Conservation (phyloP, 2,888 invertebrate species). For the Parnassius glacialis region DNA sequence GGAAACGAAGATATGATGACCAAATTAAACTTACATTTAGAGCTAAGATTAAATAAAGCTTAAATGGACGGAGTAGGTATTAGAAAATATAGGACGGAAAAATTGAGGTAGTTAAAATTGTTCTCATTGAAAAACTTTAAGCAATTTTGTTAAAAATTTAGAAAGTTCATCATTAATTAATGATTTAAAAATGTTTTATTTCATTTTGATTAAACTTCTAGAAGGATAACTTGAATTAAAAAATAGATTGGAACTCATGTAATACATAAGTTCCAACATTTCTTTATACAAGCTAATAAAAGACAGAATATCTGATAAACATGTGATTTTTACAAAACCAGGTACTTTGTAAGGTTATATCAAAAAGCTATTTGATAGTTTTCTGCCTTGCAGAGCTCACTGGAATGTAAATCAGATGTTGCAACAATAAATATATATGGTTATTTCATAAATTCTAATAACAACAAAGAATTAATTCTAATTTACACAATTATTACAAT, state of each 20-base stretch:
- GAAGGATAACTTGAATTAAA: too few species aligned
- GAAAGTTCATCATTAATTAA: too few species aligned
- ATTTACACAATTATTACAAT: conserved; percentile 1
- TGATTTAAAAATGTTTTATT: too few species aligned
- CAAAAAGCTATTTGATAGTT: conserved; percentile 1
- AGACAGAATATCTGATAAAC: background rate
- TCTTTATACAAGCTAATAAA: too few species aligned
- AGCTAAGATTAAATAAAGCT: conserved; percentile 62
- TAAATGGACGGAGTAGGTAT: conserved; percentile 53
- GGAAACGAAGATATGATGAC: too few species aligned
- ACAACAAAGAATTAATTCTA: background rate
- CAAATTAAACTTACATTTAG: background rate
- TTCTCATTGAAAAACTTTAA: too few species aligned
- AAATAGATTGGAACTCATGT: too few species aligned
- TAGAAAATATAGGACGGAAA: conserved; percentile 35
- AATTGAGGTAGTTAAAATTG: conserved; percentile 57
- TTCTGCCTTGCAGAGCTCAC: background rate
- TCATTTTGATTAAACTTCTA: too few species aligned
- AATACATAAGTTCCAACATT: too few species aligned
- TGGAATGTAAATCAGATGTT: background rate
- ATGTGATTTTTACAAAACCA: conserved; percentile 7
- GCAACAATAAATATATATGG: background rate
- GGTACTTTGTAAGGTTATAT: conserved; percentile 5
- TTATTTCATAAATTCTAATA: background rate
- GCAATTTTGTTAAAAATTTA: too few species aligned